Base-by-base conservation (phyloP, 2,113 vertebrate species). In the Saimiri boliviensis region DNA sequence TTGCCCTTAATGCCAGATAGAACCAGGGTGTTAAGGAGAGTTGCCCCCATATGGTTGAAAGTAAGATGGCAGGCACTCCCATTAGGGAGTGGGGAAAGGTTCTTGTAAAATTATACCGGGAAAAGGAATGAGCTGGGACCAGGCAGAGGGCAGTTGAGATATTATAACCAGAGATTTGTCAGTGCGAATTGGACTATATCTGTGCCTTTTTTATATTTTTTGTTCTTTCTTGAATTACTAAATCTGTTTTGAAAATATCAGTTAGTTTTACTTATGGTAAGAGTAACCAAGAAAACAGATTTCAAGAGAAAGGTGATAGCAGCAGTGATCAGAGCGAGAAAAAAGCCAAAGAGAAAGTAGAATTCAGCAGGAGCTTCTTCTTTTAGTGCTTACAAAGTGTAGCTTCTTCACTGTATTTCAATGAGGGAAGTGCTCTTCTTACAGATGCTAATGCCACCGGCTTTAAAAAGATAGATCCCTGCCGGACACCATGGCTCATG, bases 231-330 rank as follows among this genome's bases (percentile, higher is more conserved):
- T 93, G 21, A 27, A 77, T 94, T 45, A 56, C 88, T 92, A 86
- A 79, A 42, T 90, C 71, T 76, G 42, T 88, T 88, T 96, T 88
- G 35, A 91, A 81, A 95, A 81, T 80, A 30, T n/a, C 63, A 49
- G 6, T 54, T 30, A 77, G 6, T 52, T 52, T 35, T 89, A 71
- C 30, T 68, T 52, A 3, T 32, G 11, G 11, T 76, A 91, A 80
- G 49, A 71, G 40, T 58, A 58, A 70, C 23, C 45, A 77, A 87
- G 16, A 30, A 76, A 83, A 93, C 13, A 12, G 1, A 1, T 40
- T 63, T 91, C 30, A 70, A 86, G 10, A 11, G 47, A 84, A 97
- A 81, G 16, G 11, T 52, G 13, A 58, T 89, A 73, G 30, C n/a
- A 25, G 17, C 14, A 47, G 17, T n/a, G 25, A 66, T 52, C 49